These are phyloP conservation scores for Cyprinodon diabolis DNA, from an alignment of 2,797 vertebrate species.

Conservation along the genomic window DNA sequence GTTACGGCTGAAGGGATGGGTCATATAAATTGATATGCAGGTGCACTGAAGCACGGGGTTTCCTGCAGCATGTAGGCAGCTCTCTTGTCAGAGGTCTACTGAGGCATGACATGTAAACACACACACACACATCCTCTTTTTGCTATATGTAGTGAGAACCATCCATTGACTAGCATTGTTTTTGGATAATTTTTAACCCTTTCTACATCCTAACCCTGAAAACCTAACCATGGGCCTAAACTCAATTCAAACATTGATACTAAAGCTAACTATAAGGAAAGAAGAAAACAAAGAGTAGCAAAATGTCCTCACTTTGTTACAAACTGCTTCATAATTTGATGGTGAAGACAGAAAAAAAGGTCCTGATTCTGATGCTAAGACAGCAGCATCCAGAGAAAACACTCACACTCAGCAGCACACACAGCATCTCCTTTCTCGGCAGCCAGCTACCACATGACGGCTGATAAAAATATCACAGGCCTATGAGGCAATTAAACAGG, in stretches of 20 bases:
- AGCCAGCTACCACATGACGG: conserved; percentile 60
- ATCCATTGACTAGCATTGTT: too few relatives aligned
- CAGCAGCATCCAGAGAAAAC: background rate
- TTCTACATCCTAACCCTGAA: too few relatives aligned
- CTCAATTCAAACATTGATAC: too few relatives aligned
- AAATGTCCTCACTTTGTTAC: too few relatives aligned
- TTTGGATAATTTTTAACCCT: too few relatives aligned
- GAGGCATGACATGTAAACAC: conserved; percentile 66
- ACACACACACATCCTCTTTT: conserved; percentile 39
- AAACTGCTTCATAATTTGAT: too few relatives aligned
- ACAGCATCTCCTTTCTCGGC: conserved; percentile 33
- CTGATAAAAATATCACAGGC: conserved; percentile 80
- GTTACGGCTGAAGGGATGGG: conserved; percentile 59
- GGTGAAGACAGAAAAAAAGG: too few relatives aligned
- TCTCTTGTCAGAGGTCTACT: conserved; percentile 70
- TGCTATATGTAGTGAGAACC: too few relatives aligned
- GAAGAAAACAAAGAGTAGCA: too few relatives aligned
- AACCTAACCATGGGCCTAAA: too few relatives aligned
- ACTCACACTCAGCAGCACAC: conserved; percentile 20
- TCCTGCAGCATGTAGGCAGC: conserved; percentile 66
- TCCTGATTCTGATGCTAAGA: too few relatives aligned
- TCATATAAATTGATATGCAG: conserved; percentile 75
- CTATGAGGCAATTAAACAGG: conserved; percentile 80
- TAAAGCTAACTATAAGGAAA: too few relatives aligned
- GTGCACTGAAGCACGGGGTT: conserved; percentile 66